Evolutionary conservation across 23 tunicate species (phyloP), one percentile per base, ranked within the genome.

Genomic region (Halocynthia aurantium): DNA sequence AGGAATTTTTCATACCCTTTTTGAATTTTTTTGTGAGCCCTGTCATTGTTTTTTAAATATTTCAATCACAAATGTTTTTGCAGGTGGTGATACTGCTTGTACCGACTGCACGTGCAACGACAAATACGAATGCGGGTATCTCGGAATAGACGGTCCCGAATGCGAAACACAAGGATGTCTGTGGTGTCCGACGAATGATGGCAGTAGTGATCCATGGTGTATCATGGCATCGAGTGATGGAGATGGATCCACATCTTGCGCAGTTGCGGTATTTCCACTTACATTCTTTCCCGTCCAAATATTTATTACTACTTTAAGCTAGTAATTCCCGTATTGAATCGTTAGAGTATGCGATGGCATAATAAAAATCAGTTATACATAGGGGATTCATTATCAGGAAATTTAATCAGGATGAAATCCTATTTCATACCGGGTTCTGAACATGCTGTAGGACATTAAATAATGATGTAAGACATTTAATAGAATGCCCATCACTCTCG

Each of bases 171-270:
- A 60, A 8, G 99, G 96, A 40, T 94, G 99, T 57, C 7, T 88
- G 19, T 94, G 99, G 99, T 94, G 99, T 61, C 95, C 94, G 56
- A 50, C 53, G 10, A 15, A 64, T 12, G 71, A 8, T 7, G 70
- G 72, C 6, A 67, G 82, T 6, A 84, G 69, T 50, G 99, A 88
- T 53, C 99, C 96, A 4, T 94, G 96, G 99, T 94, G 99, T 63
- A 78, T 94, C 51, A 75, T 61, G 6, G 31, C 86, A 53, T 53
- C 70, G 8, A 70, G 84, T 50, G 75, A 51, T 49, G 91, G 86
- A 7, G 22, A 58, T 40, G 76, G 76, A 19, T 19, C 72, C 21
- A 4, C 2, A 67, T 10, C 11, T 11, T 67, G 72, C 72, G 4
- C 5, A 0, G 72, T 67, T 67, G 72, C 21, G 44, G 72, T 67